Evolutionary conservation across 23 tunicate species (phyloP), one percentile per base, ranked within the genome.

Genomic region (Halocynthia aurantium): DNA sequence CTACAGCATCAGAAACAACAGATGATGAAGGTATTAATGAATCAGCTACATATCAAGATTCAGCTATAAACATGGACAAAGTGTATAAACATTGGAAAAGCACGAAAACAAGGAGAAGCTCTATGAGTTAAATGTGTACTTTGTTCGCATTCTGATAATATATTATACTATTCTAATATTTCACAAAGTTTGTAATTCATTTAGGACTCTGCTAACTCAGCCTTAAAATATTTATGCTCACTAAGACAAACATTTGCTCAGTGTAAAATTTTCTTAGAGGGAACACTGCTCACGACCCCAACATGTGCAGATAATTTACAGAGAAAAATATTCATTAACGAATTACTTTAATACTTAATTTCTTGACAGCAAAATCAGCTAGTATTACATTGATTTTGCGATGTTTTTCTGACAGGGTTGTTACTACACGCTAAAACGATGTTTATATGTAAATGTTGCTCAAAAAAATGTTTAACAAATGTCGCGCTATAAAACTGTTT

Each of bases 61-160:
- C 76, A 71, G 76, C 76, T 8, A 71, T 71, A 71, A 71, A 71
- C 54, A 8, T 71, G 54, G 76, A 71, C 54, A 71, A 71, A 71
- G 76, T 71, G 57, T 71, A 71, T 31, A 71, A 31, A 31, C 76
- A 71, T 8, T 71, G 57, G 76, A 71, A 71, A 71, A 71, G 54
- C n/a, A 71, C 79, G 71, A 75, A 75, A 75, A 53, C 79, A 75
- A 75, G 20, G 22, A 76, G 81, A 60, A 76, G 70, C 81, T 60
- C 10, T 61, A 50, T 66, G 82, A 78, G 52, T 6, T 78, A 51
- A 78, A 78, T 78, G 73, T 78, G 73, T 78, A 66, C 57, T 64
- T 64, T 64, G 69, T 64, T 64, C 69, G 10, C 69, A 7, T 64
- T 10, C 10, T 64, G 7, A 7, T 64, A 64, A 64, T 7, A 8